A percentile compares a stretch with the other conserved stretches of the same genome.
These are phyloP conservation scores for Lagopus muta DNA, from an alignment of 2,113 vertebrate species.

Conservation along the genomic window DNA sequence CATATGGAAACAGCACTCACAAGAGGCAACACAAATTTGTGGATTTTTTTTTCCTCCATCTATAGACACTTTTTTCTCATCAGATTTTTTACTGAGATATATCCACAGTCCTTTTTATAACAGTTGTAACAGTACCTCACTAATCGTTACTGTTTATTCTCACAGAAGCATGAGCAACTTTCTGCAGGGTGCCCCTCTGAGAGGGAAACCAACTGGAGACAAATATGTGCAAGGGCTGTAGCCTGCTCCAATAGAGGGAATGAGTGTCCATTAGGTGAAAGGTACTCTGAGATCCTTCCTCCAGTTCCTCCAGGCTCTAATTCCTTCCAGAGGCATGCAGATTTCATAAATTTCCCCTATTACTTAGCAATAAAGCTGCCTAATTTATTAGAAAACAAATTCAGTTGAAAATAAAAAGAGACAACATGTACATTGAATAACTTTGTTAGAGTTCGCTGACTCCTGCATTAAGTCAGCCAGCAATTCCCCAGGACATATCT, in stretches of 20 bases:
- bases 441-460: not conserved
- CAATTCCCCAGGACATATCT: not conserved
- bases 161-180: not conserved
- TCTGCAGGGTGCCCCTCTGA: not conserved
- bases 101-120: not conserved
- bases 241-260: not conserved
- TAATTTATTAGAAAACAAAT: conserved; percentile 13
- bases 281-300: not conserved
- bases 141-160: not conserved
- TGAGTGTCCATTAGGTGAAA: not conserved
- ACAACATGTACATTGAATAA: not conserved
- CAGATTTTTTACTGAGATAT: not conserved
- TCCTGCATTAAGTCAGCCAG: not conserved
- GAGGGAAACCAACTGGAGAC: not conserved
- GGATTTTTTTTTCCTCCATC: not conserved
- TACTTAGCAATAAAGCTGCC: not conserved
- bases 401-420: not conserved
- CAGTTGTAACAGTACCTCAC: not conserved
- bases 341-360: not conserved
- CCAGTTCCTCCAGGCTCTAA: not conserved
- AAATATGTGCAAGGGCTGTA: not conserved
- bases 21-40: conserved; percentile 7
- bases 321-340: not conserved
- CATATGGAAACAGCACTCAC: not conserved
- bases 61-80: not conserved